Evolutionary conservation across 1,140 invertebrate species (phyloP).

Genomic region (Apocrypta bakeri): DNA sequence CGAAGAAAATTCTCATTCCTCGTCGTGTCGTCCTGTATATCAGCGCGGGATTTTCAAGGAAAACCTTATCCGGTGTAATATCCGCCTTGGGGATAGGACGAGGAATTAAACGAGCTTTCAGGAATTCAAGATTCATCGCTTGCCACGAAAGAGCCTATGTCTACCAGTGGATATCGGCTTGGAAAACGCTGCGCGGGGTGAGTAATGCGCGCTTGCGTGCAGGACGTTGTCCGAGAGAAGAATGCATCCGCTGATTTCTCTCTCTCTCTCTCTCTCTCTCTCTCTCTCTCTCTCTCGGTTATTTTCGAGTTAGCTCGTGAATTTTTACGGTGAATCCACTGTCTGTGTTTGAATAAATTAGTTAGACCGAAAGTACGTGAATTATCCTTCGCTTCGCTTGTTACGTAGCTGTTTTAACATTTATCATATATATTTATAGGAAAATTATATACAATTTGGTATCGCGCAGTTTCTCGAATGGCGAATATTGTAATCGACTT

Average conservation of each 20-base stretch:
- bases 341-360: background rate
- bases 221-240: background rate
- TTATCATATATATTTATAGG: too few relatives aligned
- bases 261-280: too few relatives aligned
- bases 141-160: background rate
- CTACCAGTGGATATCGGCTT: background rate
- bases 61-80: slow-evolving; percentile 33
- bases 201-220: slow-evolving; percentile 2
- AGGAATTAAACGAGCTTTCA: slow-evolving; percentile 27
- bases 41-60: slow-evolving; percentile 15
- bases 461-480: background rate
- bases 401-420: too few relatives aligned
- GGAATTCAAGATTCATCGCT: slow-evolving; percentile 45
- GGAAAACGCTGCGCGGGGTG: background rate
- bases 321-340: background rate
- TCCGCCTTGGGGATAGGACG: slow-evolving; percentile 1
- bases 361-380: background rate
- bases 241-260: slow-evolving; percentile 10
- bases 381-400: background rate
- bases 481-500: background rate
- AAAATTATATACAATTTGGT: too few relatives aligned
- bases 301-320: background rate
- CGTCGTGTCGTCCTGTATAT: background rate
- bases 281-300: too few relatives aligned
- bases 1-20: background rate